These are phyloP conservation scores for Mythimna albipuncta DNA, from an alignment of 2,888 invertebrate genomes.

Conservation along the genomic window DNA sequence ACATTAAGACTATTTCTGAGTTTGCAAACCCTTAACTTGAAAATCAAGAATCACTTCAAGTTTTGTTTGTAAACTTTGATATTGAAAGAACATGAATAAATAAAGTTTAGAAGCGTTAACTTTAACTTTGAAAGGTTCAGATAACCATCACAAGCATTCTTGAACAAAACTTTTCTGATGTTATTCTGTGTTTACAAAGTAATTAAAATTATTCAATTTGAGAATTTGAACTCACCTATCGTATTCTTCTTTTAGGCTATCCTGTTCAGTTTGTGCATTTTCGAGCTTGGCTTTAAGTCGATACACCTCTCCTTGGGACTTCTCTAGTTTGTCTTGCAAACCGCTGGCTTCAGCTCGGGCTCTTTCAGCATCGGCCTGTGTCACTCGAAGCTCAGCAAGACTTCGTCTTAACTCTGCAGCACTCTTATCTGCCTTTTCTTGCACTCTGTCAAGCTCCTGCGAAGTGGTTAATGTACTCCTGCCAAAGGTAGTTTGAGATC, in stretches of 20 bases:
- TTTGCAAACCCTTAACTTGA: slow-evolving; percentile 7
- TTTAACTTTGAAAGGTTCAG: slow-evolving; percentile 23
- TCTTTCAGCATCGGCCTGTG: slow-evolving; percentile 97
- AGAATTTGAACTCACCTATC: slow-evolving; percentile 90
- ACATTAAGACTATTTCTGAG: not conserved
- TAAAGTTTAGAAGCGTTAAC: slow-evolving; percentile 24
- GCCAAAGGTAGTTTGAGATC: slow-evolving; percentile 96
- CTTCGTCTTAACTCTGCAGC: slow-evolving; percentile 96
- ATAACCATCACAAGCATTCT: slow-evolving; percentile 16
- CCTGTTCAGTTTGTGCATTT: slow-evolving; percentile 98
- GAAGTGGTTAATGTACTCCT: slow-evolving; percentile 95
- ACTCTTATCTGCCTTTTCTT: slow-evolving; percentile 96
- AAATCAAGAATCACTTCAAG: slow-evolving; percentile 12
- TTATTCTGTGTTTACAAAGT: not conserved
- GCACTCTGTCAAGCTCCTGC: slow-evolving; percentile 95
- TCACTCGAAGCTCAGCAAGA: slow-evolving; percentile 97
- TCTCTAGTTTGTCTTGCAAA: slow-evolving; percentile 97
- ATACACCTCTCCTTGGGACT: slow-evolving; percentile 98
- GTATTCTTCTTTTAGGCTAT: slow-evolving; percentile 97
- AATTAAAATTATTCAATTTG: not conserved
- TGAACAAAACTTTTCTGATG: not conserved
- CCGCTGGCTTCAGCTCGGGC: slow-evolving; percentile 95
- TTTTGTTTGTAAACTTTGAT: slow-evolving; percentile 13
- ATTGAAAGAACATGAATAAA: slow-evolving; percentile 37
- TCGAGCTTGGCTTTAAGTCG: slow-evolving; percentile 98